Evolutionary conservation across 2,113 vertebrate species (phyloP).

Genomic region (Rhea americana): DNA sequence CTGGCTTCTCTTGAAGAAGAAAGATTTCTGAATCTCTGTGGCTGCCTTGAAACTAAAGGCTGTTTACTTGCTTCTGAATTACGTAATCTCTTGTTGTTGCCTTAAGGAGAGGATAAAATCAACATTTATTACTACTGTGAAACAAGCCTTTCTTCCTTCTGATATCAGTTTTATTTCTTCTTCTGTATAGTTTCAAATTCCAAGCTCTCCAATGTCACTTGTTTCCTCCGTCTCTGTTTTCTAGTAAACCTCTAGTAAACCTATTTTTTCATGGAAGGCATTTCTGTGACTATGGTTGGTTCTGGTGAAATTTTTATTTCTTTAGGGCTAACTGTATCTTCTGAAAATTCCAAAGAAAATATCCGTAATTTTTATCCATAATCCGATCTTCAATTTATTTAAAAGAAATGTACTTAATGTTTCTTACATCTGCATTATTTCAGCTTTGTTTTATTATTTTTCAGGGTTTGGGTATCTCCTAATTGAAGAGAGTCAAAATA

Average conservation of each 20-base stretch:
- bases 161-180: neutral
- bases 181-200: neutral
- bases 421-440: slow-evolving; percentile 23
- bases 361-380: neutral
- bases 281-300: neutral
- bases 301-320: neutral
- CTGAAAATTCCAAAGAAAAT: neutral
- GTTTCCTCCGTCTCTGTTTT: neutral
- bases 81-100: neutral
- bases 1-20: neutral
- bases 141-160: neutral
- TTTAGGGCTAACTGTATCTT: neutral
- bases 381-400: neutral
- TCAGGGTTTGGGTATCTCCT: slow-evolving; percentile 70
- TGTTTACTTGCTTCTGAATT: slow-evolving; percentile 7
- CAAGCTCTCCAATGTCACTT: neutral
- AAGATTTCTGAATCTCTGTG: neutral
- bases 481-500: slow-evolving; percentile 43
- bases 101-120: neutral
- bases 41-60: neutral
- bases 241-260: neutral
- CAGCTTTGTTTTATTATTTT: slow-evolving; percentile 38
- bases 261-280: neutral
- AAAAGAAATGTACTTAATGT: neutral
- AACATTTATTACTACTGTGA: neutral